A percentile compares a stretch with the other conserved stretches of the same genome.
phyloP scores from a whole-genome alignment of 2,113 vertebrate genomes.

The Gracilinanus agilis region DNA sequence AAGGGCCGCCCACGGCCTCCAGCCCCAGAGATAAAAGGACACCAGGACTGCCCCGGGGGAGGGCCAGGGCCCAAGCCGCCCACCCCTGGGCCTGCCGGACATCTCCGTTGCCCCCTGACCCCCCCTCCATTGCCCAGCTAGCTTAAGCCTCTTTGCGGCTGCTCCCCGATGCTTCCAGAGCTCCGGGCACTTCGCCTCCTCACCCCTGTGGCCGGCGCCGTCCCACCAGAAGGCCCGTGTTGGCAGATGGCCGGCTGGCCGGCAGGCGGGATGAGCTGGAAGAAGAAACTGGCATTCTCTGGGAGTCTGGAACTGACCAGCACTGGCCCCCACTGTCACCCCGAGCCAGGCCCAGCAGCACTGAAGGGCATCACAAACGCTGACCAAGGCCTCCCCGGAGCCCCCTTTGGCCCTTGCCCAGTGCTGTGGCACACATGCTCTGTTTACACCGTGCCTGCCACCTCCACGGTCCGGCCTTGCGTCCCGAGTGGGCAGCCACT shows the following conservation, averaged over 20 bases:
- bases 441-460: too few relatives aligned
- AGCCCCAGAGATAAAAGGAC: not conserved
- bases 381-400: not conserved
- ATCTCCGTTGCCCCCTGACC: rapidly evolving
- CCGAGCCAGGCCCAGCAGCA: not conserved
- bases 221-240: not conserved
- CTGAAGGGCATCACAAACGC: not conserved
- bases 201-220: too few relatives aligned
- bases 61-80: not conserved
- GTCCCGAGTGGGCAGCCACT: not conserved
- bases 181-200: too few relatives aligned
- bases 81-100: rapidly evolving
- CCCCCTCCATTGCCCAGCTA: not conserved
- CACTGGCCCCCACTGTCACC: too few relatives aligned
- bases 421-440: not conserved
- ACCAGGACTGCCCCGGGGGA: not conserved
- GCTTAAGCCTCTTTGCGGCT: not conserved
- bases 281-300: not conserved
- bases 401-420: too few relatives aligned
- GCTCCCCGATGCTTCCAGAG: too few relatives aligned
- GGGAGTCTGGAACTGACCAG: too few relatives aligned
- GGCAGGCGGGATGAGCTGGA: not conserved
- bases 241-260: too few relatives aligned
- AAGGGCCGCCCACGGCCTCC: rapidly evolving
- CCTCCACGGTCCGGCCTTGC: not conserved